phyloP scores from a whole-genome alignment of 2,113 vertebrate species.

The Rhagologus leucostigma region DNA sequence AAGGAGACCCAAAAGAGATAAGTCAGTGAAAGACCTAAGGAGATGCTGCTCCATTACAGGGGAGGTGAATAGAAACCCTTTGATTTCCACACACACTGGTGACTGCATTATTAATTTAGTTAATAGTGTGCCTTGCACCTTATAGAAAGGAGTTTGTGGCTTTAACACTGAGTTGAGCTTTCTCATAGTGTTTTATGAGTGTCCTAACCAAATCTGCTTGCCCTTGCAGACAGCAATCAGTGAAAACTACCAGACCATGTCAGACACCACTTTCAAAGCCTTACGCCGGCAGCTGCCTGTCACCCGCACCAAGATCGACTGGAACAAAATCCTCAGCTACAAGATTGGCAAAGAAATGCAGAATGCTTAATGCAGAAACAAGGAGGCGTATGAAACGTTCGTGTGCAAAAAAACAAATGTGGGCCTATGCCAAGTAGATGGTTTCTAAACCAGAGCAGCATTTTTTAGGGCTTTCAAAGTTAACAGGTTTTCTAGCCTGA shows the following conservation, averaged over 20 bases:
- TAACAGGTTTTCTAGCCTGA: conserved; percentile 75
- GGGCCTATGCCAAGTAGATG: conserved; percentile 73
- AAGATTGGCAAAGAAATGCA: conserved; percentile 99
- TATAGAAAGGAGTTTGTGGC: neutral
- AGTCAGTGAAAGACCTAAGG: neutral
- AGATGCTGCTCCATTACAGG: accelerated
- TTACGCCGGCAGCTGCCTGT: conserved; percentile 93
- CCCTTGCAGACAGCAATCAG: conserved; percentile 87
- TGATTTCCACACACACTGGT: neutral
- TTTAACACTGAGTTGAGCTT: accelerated
- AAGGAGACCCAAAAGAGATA: neutral
- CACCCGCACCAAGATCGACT: conserved; percentile 97
- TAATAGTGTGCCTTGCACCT: neutral
- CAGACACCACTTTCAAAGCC: conserved; percentile 96
- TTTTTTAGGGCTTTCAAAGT: conserved; percentile 77
- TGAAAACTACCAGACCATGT: conserved; percentile 97
- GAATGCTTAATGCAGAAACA: conserved; percentile 75
- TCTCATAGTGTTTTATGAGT: neutral
- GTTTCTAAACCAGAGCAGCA: conserved; percentile 72
- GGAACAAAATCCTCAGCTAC: conserved; percentile 99
- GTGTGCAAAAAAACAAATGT: conserved; percentile 53
- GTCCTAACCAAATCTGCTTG: neutral
- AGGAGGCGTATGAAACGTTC: conserved; percentile 3
- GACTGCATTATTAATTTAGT: neutral
- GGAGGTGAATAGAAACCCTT: neutral